Conservation (phyloP, 1,140 invertebrate species). For the Aleiodes sp. region DNA sequence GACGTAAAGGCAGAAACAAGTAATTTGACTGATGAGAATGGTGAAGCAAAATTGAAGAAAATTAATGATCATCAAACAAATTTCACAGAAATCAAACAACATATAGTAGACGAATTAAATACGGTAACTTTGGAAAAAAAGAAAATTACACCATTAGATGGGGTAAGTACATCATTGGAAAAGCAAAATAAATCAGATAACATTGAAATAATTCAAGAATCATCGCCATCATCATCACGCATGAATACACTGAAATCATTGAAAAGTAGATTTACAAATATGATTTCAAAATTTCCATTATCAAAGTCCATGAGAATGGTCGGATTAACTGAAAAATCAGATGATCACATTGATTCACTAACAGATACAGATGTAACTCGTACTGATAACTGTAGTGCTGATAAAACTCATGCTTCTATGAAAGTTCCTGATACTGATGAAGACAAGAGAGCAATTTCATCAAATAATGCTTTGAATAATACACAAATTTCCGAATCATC, state of each 20-base stretch:
- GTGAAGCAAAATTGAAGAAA: no score
- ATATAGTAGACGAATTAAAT: background rate
- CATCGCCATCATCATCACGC: constrained; percentile 19
- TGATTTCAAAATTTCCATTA: constrained; percentile 38
- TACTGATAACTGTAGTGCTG: no score
- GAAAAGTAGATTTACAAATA: constrained; percentile 34
- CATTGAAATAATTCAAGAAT: background rate
- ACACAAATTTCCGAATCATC: no score
- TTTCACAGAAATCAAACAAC: background rate
- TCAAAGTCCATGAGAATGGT: constrained; percentile 27
- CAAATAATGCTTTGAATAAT: no score
- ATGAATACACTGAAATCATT: constrained; percentile 34
- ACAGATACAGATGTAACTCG: no score
- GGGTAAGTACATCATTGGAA: constrained; percentile 19
- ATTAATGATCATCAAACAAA: no score
- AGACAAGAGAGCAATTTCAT: no score
- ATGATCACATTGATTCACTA: no score
- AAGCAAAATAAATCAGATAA: background rate
- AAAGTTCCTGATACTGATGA: no score
- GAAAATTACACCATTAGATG: background rate
- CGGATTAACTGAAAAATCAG: background rate
- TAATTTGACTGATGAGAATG: no score
- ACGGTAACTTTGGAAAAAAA: background rate
- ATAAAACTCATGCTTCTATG: no score
- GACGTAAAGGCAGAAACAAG: no score